These are phyloP conservation scores for Folsomia candida DNA, from an alignment of 2,888 invertebrate species.

Conservation along the genomic window DNA sequence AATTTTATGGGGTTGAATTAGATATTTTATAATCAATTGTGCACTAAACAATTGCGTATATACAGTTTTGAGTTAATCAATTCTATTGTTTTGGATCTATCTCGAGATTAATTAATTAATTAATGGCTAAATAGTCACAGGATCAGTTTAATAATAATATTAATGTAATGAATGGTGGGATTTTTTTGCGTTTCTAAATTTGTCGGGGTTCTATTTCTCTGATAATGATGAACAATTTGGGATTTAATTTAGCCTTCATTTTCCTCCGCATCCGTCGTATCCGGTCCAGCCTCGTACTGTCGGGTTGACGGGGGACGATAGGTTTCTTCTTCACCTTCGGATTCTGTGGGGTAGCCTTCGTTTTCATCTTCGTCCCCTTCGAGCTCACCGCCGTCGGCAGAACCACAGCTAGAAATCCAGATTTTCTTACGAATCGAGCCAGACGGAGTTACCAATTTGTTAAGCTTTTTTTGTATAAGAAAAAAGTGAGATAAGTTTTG, in stretches of 20 bases:
- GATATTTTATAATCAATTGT: too few relatives aligned
- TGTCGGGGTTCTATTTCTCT: neutral
- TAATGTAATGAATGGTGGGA: too few relatives aligned
- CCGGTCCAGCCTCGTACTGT: neutral
- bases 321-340: neutral
- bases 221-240: too few relatives aligned
- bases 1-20: too few relatives aligned
- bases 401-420: constrained; percentile 43
- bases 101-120: too few relatives aligned
- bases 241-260: too few relatives aligned
- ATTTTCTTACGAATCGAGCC: constrained; percentile 37
- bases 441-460: constrained; percentile 30
- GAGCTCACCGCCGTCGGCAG: constrained; percentile 22
- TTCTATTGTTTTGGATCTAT: too few relatives aligned
- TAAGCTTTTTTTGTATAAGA: constrained; percentile 9
- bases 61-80: too few relatives aligned
- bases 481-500: neutral
- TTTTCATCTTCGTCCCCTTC: neutral
- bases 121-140: too few relatives aligned
- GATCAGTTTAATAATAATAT: too few relatives aligned
- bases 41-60: too few relatives aligned
- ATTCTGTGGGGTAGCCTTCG: neutral
- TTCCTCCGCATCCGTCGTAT: neutral
- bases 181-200: neutral
- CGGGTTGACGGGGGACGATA: neutral